Evolutionary conservation across 35 echinoderm and acorn worm genomes (phyloP).

Genomic region (Amphiura filiformis): DNA sequence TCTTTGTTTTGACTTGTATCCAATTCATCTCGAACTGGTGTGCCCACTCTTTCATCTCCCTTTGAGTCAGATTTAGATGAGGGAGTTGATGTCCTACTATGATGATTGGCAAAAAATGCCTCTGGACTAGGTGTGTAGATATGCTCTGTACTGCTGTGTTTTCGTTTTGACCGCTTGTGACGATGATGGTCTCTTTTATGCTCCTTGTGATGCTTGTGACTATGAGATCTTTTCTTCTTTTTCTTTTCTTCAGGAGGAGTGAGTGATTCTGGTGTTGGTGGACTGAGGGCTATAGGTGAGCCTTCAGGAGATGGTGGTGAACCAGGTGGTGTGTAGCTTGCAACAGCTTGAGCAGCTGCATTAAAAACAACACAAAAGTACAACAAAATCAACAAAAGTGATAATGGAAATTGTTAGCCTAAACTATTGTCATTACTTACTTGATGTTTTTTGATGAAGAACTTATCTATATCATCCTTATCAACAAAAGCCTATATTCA

Average conservation of each 20-base stretch:
- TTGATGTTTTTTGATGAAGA: too few species aligned
- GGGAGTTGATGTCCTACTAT: background rate
- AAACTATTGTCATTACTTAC: too few species aligned
- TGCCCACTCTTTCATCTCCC: background rate
- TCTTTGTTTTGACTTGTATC: background rate
- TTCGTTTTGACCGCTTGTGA: background rate
- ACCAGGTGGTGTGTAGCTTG: background rate
- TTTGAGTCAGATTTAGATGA: background rate
- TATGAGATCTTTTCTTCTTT: background rate
- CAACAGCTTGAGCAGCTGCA: background rate
- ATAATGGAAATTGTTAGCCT: too few species aligned
- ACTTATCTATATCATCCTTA: too few species aligned
- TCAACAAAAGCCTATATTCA: too few species aligned
- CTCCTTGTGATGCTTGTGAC: background rate
- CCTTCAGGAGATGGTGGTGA: background rate
- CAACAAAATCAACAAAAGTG: too few species aligned
- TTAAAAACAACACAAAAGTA: background rate
- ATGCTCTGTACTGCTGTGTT: background rate
- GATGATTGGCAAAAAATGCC: too few species aligned
- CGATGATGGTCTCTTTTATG: background rate
- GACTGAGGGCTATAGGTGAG: background rate
- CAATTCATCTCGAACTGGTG: background rate
- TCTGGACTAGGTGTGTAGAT: background rate
- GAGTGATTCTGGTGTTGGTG: background rate
- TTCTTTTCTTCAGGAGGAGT: background rate